Evolutionary conservation across 2,113 vertebrate genomes (phyloP).

Genomic region (Phalacrocorax pelagicus): DNA sequence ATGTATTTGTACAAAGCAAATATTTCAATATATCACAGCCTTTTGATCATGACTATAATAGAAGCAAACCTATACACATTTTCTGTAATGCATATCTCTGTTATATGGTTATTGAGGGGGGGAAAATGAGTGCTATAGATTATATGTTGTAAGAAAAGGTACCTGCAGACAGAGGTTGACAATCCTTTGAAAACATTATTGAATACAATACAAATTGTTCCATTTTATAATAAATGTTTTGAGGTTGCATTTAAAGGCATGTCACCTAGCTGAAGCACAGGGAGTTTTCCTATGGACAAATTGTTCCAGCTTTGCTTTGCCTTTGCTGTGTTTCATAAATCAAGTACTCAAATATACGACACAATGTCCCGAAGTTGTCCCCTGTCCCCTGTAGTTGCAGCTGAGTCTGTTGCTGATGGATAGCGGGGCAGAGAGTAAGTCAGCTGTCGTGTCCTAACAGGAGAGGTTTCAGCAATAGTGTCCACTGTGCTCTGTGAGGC

Average conservation of each 20-base stretch:
- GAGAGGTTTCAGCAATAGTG: neutral
- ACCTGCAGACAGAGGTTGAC: slow-evolving; percentile 12
- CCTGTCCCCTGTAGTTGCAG: neutral
- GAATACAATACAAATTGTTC: slow-evolving; percentile 23
- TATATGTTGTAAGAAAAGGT: slow-evolving; percentile 40
- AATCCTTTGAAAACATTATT: slow-evolving; percentile 23
- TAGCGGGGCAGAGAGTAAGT: neutral
- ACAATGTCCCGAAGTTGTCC: neutral
- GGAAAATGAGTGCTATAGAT: slow-evolving; percentile 53
- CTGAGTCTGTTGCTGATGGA: slow-evolving; percentile 1
- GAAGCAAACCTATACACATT: slow-evolving; percentile 67
- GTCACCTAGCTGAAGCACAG: neutral
- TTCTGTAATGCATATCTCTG: slow-evolving; percentile 62
- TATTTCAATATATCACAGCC: slow-evolving; percentile 77
- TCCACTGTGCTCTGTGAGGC: neutral
- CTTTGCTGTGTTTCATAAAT: slow-evolving; percentile 27
- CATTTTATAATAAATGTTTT: slow-evolving; percentile 26
- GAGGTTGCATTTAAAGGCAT: neutral
- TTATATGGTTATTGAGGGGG: slow-evolving; percentile 52
- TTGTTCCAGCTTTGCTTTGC: neutral
- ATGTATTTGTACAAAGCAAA: slow-evolving; percentile 75
- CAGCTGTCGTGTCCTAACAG: neutral
- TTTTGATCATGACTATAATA: slow-evolving; percentile 77
- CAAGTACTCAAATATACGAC: slow-evolving; percentile 20
- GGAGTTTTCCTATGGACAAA: neutral